phyloP scores from a whole-genome alignment of 35 echinoderm and acorn worm species.

The Hemicentrotus pulcherrimus region DNA sequence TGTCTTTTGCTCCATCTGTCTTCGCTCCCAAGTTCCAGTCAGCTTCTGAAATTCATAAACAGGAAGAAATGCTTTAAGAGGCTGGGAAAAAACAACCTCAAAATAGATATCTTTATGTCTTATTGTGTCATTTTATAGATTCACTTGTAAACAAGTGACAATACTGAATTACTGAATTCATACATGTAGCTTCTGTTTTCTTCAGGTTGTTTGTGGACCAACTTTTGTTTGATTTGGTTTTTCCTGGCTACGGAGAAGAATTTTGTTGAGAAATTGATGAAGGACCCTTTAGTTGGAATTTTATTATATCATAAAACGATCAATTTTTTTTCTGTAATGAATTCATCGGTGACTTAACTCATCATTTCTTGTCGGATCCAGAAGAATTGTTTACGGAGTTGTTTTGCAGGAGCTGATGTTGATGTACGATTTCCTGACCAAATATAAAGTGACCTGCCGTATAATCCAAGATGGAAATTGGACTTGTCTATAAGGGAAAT shows the following conservation, averaged over 20 bases:
- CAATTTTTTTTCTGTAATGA: too few relatives aligned
- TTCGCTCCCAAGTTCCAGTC: neutral
- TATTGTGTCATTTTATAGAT: neutral
- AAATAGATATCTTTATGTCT: neutral
- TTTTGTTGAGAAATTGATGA: too few relatives aligned
- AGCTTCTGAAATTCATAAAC: slow-evolving; percentile 12
- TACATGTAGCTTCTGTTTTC: neutral
- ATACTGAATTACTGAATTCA: neutral
- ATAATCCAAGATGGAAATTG: neutral
- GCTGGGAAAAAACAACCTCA: slow-evolving; percentile 8
- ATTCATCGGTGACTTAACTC: neutral
- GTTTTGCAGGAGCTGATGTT: neutral
- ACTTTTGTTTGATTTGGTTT: neutral
- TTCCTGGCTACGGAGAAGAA: neutral
- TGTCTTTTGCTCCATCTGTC: neutral
- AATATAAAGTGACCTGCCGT: neutral
- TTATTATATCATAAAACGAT: too few relatives aligned
- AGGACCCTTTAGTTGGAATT: too few relatives aligned
- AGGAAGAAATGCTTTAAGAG: slow-evolving; percentile 11
- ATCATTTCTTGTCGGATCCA: neutral
- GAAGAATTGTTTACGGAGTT: neutral
- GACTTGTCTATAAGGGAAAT: slow-evolving; percentile 5
- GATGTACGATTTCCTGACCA: neutral
- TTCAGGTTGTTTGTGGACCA: neutral
- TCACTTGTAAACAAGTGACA: neutral